Conservation (phyloP, 2,888 invertebrate species). For the Odontocerum albicorne region DNA sequence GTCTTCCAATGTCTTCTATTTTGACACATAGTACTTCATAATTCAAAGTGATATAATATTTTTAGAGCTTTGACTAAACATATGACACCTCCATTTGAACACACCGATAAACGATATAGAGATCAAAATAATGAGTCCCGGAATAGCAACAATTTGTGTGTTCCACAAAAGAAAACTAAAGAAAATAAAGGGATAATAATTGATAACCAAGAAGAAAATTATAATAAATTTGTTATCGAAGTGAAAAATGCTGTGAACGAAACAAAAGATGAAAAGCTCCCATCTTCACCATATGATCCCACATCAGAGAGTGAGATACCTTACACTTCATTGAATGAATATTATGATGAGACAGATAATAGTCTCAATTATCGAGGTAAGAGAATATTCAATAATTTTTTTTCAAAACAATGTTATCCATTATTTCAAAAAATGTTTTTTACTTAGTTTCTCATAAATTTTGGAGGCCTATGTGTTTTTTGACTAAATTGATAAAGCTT, state of each 20-base stretch:
- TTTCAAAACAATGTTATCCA: no score
- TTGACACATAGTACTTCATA: no score
- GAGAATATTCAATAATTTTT: no score
- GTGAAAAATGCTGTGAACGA: slow-evolving; percentile 16
- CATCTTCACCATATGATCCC: slow-evolving; percentile 40
- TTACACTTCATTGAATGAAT: slow-evolving; percentile 51
- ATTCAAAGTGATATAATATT: no score
- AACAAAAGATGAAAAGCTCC: slow-evolving; percentile 14
- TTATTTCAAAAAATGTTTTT: no score
- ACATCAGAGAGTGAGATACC: slow-evolving; percentile 53
- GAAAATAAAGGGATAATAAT: slow-evolving; percentile 19
- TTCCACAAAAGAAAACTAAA: slow-evolving; percentile 29
- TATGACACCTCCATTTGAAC: slow-evolving; percentile 62
- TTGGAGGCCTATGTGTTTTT: no score
- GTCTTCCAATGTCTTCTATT: no score
- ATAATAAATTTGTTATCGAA: slow-evolving; percentile 3
- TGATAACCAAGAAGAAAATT: slow-evolving; percentile 12
- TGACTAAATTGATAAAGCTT: no score
- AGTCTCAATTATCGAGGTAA: slow-evolving; percentile 44
- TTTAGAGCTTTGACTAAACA: slow-evolving; percentile 69
- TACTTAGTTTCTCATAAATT: neutral
- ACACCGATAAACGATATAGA: slow-evolving; percentile 50
- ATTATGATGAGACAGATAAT: slow-evolving; percentile 45
- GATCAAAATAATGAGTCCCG: slow-evolving; percentile 47
- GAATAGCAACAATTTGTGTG: slow-evolving; percentile 42